phyloP scores from a whole-genome alignment of 2,113 vertebrate genomes.

The Thalassarche chlororhynchos region DNA sequence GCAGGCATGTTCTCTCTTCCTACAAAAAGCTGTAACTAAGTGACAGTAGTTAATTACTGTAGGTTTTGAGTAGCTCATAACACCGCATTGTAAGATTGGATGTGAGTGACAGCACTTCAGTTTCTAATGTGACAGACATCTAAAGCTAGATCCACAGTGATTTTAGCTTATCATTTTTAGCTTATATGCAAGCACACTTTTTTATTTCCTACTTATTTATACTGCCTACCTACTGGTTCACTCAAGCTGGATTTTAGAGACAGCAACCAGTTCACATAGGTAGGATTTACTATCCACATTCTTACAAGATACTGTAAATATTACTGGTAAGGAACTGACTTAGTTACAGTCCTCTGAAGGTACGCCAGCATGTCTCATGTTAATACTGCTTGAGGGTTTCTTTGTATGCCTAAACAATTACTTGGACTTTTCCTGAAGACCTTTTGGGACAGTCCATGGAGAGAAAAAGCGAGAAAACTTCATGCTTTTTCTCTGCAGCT shows the following conservation, averaged over 20 bases:
- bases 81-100: not conserved
- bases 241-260: not conserved
- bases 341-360: not conserved
- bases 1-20: not conserved
- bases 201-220: not conserved
- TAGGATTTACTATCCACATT: not conserved
- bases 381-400: not conserved
- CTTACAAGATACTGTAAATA: not conserved
- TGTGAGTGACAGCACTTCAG: not conserved
- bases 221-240: not conserved
- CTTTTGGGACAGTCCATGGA: not conserved
- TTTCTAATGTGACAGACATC: not conserved
- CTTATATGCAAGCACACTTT: not conserved
- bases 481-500: not conserved
- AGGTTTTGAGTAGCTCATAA: not conserved
- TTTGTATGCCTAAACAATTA: not conserved
- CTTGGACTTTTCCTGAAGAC: not conserved
- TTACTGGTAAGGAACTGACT: not conserved
- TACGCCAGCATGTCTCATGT: not conserved
- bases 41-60: not conserved
- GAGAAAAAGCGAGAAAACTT: not conserved
- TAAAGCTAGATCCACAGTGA: not conserved
- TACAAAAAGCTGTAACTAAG: not conserved
- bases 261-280: not conserved
- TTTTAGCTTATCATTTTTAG: not conserved